These are phyloP conservation scores for Hipparchia semele DNA, from an alignment of 2,888 invertebrate genomes.

Conservation along the genomic window DNA sequence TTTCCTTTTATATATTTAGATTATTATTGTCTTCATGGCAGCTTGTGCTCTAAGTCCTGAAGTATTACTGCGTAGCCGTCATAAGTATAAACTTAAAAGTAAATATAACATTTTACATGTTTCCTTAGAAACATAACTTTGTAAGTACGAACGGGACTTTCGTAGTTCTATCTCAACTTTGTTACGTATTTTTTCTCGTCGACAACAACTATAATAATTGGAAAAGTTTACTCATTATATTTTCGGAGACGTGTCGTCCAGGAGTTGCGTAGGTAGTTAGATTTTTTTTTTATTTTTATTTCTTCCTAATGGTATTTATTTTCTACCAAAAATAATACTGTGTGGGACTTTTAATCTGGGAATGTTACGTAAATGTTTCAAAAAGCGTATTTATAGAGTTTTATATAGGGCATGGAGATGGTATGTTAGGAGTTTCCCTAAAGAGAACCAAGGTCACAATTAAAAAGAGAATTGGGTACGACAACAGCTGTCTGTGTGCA, in stretches of 20 bases:
- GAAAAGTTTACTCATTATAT: slow-evolving; percentile 79
- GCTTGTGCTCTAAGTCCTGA: no score
- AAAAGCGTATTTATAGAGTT: no score
- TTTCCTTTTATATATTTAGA: no score
- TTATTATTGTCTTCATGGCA: no score
- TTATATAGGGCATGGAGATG: no score
- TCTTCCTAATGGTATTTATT: neutral
- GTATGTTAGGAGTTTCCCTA: no score
- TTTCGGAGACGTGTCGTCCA: slow-evolving; percentile 51
- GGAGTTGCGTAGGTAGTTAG: slow-evolving; percentile 11
- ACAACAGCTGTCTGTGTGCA: no score
- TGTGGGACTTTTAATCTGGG: neutral
- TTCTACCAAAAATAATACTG: neutral
- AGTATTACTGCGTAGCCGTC: neutral
- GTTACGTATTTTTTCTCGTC: slow-evolving; percentile 55
- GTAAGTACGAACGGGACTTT: slow-evolving; percentile 34
- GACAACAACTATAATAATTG: slow-evolving; percentile 77
- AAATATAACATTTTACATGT: slow-evolving; percentile 1
- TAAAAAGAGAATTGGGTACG: no score
- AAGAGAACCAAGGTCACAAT: no score
- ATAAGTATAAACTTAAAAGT: neutral
- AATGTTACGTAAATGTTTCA: no score
- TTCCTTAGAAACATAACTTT: slow-evolving; percentile 6
- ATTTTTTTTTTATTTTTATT: neutral
- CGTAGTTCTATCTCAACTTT: slow-evolving; percentile 47